A percentile compares a stretch with the other conserved stretches of the same genome.
phyloP scores from a whole-genome alignment of 2,888 invertebrate genomes.

The Lobophora halterata region DNA sequence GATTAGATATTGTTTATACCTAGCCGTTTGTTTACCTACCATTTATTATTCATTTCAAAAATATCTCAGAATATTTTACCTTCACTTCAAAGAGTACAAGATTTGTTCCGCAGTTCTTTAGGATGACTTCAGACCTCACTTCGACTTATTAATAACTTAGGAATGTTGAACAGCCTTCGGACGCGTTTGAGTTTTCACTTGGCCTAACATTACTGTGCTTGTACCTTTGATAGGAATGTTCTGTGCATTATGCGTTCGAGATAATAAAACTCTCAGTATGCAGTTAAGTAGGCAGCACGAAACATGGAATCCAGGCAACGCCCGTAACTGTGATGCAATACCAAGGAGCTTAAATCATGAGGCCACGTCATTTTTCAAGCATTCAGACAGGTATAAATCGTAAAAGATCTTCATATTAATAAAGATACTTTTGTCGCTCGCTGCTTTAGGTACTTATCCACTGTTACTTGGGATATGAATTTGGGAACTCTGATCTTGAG shows the following conservation, averaged over 20 bases:
- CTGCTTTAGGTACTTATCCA: too few species aligned
- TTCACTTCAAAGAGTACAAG: constrained; percentile 21
- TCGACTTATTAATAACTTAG: constrained; percentile 51
- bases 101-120: constrained; percentile 49
- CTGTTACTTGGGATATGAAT: too few species aligned
- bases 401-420: too few species aligned
- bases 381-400: constrained; percentile 31
- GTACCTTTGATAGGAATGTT: constrained; percentile 48
- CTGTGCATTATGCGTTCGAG: constrained; percentile 39
- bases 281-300: constrained; percentile 38
- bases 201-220: constrained; percentile 45
- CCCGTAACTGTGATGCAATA: constrained; percentile 47
- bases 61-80: constrained; percentile 14
- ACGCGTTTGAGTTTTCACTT: constrained; percentile 55
- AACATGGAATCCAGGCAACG: constrained; percentile 47
- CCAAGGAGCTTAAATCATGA: constrained; percentile 8
- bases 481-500: too few species aligned
- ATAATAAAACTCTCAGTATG: constrained; percentile 58
- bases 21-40: too few species aligned
- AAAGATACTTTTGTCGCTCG: too few species aligned
- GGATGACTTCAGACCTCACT: constrained; percentile 42
- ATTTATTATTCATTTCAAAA: too few species aligned
- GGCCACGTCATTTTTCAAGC: constrained; percentile 34
- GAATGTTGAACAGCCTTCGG: constrained; percentile 56
- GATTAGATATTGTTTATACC: too few species aligned